Evolutionary conservation across 2,888 invertebrate species (phyloP).

Genomic region (Herminia tarsipennalis): DNA sequence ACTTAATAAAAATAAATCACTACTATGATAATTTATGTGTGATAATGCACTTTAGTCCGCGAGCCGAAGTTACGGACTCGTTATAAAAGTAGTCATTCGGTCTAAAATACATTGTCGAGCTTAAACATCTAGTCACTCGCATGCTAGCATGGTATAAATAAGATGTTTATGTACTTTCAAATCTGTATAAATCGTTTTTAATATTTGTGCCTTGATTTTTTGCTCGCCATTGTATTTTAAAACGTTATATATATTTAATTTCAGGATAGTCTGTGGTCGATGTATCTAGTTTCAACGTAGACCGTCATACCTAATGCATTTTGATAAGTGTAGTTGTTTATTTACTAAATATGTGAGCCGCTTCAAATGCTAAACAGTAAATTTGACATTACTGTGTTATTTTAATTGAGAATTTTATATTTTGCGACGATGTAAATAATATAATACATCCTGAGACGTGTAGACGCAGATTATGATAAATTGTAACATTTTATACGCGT

Average conservation of each 20-base stretch:
- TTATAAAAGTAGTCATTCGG: conserved; percentile 38
- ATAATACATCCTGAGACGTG: conserved; percentile 35
- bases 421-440: conserved; percentile 64
- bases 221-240: conserved; percentile 41
- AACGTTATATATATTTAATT: conserved; percentile 41
- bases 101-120: conserved; percentile 40
- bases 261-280: conserved; percentile 41
- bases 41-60: conserved; percentile 61
- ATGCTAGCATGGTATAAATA: conserved; percentile 30
- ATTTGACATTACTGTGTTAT: conserved; percentile 44
- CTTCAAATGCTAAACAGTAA: conserved; percentile 41
- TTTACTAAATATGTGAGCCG: conserved; percentile 54
- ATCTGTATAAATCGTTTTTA: conserved; percentile 41
- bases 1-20: conserved; percentile 67
- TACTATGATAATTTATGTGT: conserved; percentile 60
- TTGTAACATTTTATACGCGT: conserved; percentile 36
- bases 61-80: conserved; percentile 16
- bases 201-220: conserved; percentile 38
- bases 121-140: conserved; percentile 38
- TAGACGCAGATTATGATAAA: conserved; percentile 32
- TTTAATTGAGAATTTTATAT: conserved; percentile 55
- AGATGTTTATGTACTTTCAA: conserved; percentile 34
- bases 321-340: conserved; percentile 58
- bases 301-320: conserved; percentile 54
- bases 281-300: conserved; percentile 48